A percentile compares a stretch with the other conserved stretches of the same genome.
Evolutionary conservation across 2,113 vertebrate genomes (phyloP).

Genomic region (Lethenteron reissneri): DNA sequence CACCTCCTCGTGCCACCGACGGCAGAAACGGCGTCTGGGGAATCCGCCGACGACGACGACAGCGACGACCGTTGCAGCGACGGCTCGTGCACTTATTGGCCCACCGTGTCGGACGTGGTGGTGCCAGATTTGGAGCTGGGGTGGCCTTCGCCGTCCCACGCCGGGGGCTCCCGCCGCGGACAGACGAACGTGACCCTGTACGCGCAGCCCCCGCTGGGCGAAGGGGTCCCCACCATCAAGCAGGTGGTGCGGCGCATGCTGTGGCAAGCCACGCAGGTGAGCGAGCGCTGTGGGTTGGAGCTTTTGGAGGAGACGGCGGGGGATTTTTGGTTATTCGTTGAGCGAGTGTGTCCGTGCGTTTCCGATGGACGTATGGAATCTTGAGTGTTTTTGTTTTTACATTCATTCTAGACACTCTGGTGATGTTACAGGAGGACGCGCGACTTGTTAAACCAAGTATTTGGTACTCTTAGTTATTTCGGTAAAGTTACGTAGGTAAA

Average conservation of each 20-base stretch:
- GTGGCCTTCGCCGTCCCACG: slow-evolving; percentile 49
- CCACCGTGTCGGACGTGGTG: slow-evolving; percentile 56
- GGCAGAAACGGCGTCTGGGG: slow-evolving; percentile 16
- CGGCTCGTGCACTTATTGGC: slow-evolving; percentile 79
- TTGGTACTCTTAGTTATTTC: no score
- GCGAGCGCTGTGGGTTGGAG: slow-evolving; percentile 6
- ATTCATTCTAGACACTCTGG: no score
- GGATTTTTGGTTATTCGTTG: no score
- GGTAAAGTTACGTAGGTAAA: no score
- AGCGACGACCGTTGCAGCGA: slow-evolving; percentile 20
- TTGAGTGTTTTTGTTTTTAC: no score
- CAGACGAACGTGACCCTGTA: slow-evolving; percentile 61
- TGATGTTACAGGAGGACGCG: no score
- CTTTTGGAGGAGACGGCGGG: no score
- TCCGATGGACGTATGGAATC: no score
- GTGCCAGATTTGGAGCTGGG: slow-evolving; percentile 76
- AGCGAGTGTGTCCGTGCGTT: no score
- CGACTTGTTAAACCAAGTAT: no score
- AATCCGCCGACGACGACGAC: slow-evolving; percentile 22
- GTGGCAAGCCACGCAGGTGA: slow-evolving; percentile 71
- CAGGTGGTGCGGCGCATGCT: slow-evolving; percentile 66
- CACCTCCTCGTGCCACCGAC: slow-evolving; percentile 13
- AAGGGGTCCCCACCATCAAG: slow-evolving; percentile 66
- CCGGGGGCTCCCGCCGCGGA: slow-evolving; percentile 19
- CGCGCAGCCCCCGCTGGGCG: slow-evolving; percentile 53